Conservation (phyloP, 2,113 vertebrate species). For the Lagopus muta region DNA sequence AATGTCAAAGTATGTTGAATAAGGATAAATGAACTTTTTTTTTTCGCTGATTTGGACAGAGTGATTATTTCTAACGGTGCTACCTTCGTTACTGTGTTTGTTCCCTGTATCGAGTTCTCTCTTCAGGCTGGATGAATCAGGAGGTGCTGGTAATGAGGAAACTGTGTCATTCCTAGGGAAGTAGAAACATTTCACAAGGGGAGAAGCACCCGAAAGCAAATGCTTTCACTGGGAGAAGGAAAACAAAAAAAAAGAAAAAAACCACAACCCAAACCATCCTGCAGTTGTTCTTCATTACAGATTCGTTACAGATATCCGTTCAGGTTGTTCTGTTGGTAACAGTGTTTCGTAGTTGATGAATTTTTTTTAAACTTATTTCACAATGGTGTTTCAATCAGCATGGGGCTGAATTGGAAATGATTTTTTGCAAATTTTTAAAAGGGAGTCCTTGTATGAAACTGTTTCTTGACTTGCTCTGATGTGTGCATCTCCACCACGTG, state of each 20-base stretch:
- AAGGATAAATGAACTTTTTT: neutral
- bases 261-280: neutral
- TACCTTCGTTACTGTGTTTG: constrained; percentile 12
- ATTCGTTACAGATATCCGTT: neutral
- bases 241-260: neutral
- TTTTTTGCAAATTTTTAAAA: neutral
- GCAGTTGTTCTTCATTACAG: neutral
- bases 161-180: neutral
- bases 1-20: constrained; percentile 1
- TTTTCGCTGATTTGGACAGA: neutral
- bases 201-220: neutral
- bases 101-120: neutral
- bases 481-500: neutral
- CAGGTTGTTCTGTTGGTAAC: neutral
- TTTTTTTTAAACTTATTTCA: neutral
- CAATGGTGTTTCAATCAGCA: neutral
- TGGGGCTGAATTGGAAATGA: neutral
- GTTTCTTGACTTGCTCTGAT: neutral
- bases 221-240: neutral
- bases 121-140: neutral
- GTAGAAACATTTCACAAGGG: neutral
- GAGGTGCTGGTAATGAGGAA: neutral
- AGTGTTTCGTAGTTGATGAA: neutral
- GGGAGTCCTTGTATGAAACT: neutral
- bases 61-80: constrained; percentile 35